A percentile compares a stretch with the other conserved stretches of the same genome.
Evolutionary conservation across 2,888 invertebrate genomes (phyloP).

Genomic region (Synergus japonicus): DNA sequence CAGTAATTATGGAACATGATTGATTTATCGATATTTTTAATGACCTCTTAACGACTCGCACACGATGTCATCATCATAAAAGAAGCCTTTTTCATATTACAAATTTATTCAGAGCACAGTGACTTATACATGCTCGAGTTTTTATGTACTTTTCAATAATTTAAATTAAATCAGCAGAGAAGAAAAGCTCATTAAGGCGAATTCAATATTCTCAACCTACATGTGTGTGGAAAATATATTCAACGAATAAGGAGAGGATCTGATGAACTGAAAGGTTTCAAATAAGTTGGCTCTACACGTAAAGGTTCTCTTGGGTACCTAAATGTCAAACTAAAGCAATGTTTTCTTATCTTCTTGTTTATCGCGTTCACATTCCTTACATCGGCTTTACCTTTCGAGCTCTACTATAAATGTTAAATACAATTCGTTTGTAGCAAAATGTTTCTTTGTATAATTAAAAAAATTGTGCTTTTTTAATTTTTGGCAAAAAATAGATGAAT

Average conservation of each 20-base stretch:
- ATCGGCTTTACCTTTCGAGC: not conserved
- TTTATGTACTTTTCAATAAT: conserved; percentile 19
- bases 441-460: not conserved
- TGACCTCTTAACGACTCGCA: not conserved
- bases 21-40: conserved; percentile 36
- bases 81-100: not conserved
- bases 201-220: conserved; percentile 5
- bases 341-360: conserved; percentile 10
- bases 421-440: not conserved
- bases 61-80: conserved; percentile 8
- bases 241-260: not conserved
- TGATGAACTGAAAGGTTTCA: conserved; percentile 17
- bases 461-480: no score
- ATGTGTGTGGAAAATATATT: conserved; percentile 22
- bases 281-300: conserved; percentile 1
- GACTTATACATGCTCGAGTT: not conserved
- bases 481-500: not conserved
- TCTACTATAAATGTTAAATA: not conserved
- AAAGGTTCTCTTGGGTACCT: conserved; percentile 11
- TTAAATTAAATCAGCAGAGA: conserved; percentile 9
- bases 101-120: not conserved
- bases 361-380: not conserved
- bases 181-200: conserved; percentile 1
- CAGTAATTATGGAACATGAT: conserved; percentile 17
- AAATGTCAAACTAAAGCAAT: conserved; percentile 38